A percentile compares a stretch with the other conserved stretches of the same genome.
Evolutionary conservation across 2,797 vertebrate genomes (phyloP).

Genomic region (Denticeps clupeoides): DNA sequence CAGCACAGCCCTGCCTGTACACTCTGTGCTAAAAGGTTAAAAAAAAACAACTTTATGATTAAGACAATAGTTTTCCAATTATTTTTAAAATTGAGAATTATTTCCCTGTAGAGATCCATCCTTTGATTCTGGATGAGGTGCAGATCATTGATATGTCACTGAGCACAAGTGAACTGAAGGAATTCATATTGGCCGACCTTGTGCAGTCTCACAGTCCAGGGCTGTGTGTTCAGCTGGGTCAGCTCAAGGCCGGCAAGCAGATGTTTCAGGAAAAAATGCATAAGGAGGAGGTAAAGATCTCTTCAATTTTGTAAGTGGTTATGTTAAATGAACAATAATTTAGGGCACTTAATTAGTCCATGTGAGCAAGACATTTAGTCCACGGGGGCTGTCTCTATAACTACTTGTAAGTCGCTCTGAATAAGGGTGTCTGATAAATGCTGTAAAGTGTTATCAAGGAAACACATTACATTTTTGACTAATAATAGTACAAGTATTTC

Average conservation of each 20-base stretch:
- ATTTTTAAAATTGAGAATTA: not conserved
- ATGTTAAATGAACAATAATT: no score
- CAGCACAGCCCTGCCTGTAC: conserved; percentile 55
- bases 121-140: conserved; percentile 52
- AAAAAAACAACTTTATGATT: no score
- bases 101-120: conserved; percentile 50
- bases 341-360: no score
- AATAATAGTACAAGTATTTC: no score
- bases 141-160: conserved; percentile 63
- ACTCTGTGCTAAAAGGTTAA: conserved; percentile 48
- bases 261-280: conserved; percentile 42
- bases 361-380: no score
- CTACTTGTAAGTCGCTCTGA: no score
- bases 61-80: no score
- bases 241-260: conserved; percentile 42
- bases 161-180: conserved; percentile 53
- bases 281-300: conserved; percentile 50
- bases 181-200: conserved; percentile 63
- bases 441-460: no score
- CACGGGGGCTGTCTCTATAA: no score
- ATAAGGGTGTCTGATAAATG: no score
- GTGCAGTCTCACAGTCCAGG: conserved; percentile 43
- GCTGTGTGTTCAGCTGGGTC: conserved; percentile 44
- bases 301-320: not conserved
- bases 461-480: no score